Base-by-base conservation (phyloP, 2,113 vertebrate species). In the Puntigrus tetrazona region DNA sequence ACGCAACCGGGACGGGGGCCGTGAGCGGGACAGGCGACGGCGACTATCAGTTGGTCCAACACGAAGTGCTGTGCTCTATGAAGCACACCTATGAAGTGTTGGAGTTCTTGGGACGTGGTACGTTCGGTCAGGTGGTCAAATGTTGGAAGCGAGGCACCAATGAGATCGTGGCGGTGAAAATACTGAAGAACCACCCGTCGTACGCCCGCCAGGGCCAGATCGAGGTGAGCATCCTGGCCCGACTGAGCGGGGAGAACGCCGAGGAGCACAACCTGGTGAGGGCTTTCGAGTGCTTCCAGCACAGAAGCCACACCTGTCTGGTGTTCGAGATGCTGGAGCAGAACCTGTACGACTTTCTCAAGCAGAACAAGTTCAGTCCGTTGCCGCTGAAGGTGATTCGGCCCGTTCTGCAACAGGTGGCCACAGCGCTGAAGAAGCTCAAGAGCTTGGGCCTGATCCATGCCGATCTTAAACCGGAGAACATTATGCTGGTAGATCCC, bases 401-500 rank as follows among this genome's bases (percentile, higher is more conserved):
- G 92, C 97, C 98, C 9, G 94, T 99, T 91, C 94, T 99, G 90
- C 97, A 96, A 91, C 98, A 99, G 94, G 98, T 99, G 92, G 96
- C 97, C 89, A 98, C 95, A 88, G 98, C 97, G 88, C 95, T 99
- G 92, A 97, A 96, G 93, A 99, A 99, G 94, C 93, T 99, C 14
- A 99, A 98, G 95, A 97, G 95, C 94, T 92, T 99, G 90, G 98
- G 97, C 91, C 95, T 99, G 94, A 99, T 99, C 91, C 98, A 99
- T 59, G 97, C 98, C 77, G 98, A 99, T 95, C 96, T 99, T 92
- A 99, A 99, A 92, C 98, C 98, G 34, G 98, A 99, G 93, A 99
- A 99, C 93, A 99, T 99, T 94, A 99, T 99, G 98, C 94, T 99
- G 94, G 96, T 99, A 91, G 97, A 99, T 93, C 97, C 98, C n/a